Conservation (phyloP, 2,113 vertebrate genomes). For the Phaethornis superciliosus region DNA sequence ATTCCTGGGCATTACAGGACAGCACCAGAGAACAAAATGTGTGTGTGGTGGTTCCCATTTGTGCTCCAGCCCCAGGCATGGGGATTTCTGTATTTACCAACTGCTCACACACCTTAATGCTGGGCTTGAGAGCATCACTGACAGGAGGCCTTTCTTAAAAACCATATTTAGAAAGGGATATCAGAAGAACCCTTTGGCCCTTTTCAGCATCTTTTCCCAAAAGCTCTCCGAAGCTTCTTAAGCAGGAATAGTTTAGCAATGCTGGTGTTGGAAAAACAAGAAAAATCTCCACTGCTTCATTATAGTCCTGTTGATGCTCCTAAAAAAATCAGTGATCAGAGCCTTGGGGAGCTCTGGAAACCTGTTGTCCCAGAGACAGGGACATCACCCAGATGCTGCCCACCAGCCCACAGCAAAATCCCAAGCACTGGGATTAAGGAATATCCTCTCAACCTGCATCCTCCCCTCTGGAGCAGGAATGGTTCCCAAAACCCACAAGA, state of each 20-base stretch:
- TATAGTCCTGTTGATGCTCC: neutral
- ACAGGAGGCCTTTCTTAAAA: neutral
- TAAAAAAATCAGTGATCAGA: neutral
- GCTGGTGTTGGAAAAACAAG: neutral
- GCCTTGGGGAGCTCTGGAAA: neutral
- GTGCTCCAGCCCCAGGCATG: neutral
- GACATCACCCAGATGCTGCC: neutral
- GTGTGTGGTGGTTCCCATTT: fast-evolving
- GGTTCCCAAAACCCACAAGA: neutral
- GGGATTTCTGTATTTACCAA: neutral
- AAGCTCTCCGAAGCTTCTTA: neutral
- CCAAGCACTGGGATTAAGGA: fast-evolving
- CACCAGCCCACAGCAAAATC: too few relatives aligned
- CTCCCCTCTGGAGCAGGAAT: fast-evolving
- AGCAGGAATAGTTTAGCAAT: neutral
- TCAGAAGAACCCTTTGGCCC: neutral
- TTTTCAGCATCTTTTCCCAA: neutral
- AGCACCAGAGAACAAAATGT: fast-evolving
- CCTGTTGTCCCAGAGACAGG: neutral
- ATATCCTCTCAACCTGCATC: fast-evolving
- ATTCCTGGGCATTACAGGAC: fast-evolving
- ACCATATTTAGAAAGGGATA: neutral
- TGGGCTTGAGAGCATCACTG: neutral
- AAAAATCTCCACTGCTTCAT: neutral
- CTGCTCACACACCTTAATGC: neutral